phyloP scores from a whole-genome alignment of 2,888 invertebrate species.

The Microchrysa polita region DNA sequence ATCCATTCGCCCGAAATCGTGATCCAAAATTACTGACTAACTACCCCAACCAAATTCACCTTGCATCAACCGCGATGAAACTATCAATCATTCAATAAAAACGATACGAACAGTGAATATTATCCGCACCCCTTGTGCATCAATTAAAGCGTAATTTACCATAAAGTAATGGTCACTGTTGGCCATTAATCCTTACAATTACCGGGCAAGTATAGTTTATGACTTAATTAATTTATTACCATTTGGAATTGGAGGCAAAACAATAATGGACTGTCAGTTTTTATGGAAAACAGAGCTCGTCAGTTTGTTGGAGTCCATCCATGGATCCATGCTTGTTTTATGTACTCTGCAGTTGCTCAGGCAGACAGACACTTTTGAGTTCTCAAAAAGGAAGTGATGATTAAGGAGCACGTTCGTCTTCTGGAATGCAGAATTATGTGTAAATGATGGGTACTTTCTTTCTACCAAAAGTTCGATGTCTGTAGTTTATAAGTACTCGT shows the following conservation, averaged over 20 bases:
- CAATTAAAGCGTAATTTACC: not conserved
- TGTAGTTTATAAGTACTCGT: no score
- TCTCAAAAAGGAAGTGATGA: not conserved
- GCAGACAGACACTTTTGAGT: no score
- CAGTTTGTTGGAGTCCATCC: not conserved
- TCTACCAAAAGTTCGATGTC: no score
- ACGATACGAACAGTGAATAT: not conserved
- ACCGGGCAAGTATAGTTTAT: not conserved
- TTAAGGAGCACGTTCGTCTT: not conserved
- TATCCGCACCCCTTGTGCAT: not conserved
- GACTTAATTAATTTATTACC: slow-evolving; percentile 41
- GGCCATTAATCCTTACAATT: not conserved
- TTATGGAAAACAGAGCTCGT: not conserved
- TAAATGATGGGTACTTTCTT: not conserved
- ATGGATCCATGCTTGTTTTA: not conserved
- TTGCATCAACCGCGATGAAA: not conserved
- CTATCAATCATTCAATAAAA: not conserved
- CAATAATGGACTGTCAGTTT: not conserved
- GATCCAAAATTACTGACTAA: not conserved
- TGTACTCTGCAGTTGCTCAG: not conserved
- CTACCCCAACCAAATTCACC: not conserved
- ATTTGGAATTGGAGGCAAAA: not conserved
- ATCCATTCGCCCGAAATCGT: not conserved
- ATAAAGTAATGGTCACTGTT: not conserved
- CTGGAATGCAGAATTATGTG: not conserved